Evolutionary conservation across 2,888 invertebrate genomes (phyloP), one percentile per base, ranked within the genome.

Genomic region (Eristalis tenax): DNA sequence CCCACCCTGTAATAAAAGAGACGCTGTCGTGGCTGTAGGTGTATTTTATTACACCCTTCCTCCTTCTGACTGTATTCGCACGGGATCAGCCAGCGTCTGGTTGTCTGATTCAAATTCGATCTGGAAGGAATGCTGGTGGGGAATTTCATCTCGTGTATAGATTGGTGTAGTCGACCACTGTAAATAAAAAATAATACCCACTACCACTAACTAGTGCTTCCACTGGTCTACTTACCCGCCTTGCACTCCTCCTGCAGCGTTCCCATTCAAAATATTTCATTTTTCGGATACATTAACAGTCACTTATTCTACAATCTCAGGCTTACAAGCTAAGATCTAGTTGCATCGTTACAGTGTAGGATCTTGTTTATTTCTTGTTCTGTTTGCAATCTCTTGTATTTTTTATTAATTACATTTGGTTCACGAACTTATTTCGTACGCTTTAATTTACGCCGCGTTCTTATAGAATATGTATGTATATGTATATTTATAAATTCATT

Each of bases 401-500:
- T n/a, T 77, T 77, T 73, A 65, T 82, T 65, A 73, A 65, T 82
- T 65, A 73, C 68, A 78, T 50, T 77, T 69, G 77, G 63, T 77
- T 77, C 65, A 66, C 28, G 35, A 75, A 77, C 70, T 66, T 57
- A 23, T 74, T 71, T 73, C 59, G n/a, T 56, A 69, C 56, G 35
- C 43, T 26, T 32, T 66, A 26, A 56, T 3, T 26, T 61, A 26
- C 23, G 13, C 38, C 68, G 73, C 10, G 66, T 65, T 66, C 40
- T 78, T 26, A 43, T 83, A 79, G 61, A 70, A 84, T 79, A 79
- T 79, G 38, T 71, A 38, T 81, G 43, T 65, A 75, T 69, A 56
- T 65, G 65, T 65, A 35, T 69, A 70, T 77, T 77, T 69, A 74
- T 81, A 76, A 76, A 81, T 85, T 82, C 73, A 68, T 85, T 85